Evolutionary conservation across 2,888 invertebrate species (phyloP).

Genomic region (Stomorhina lunata): DNA sequence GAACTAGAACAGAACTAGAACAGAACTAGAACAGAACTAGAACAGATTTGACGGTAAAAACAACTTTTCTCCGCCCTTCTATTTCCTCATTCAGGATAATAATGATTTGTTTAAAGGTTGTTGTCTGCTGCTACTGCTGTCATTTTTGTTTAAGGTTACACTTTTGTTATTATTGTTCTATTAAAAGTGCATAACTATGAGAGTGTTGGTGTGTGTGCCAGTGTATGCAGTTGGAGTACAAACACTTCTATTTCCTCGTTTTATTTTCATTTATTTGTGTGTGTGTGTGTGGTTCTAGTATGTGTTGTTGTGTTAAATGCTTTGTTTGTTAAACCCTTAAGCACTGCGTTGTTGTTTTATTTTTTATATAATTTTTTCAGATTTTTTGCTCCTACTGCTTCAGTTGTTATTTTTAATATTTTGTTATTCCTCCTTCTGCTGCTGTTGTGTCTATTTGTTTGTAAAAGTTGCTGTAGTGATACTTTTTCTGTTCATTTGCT

Average conservation of each 20-base stretch:
- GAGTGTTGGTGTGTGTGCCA: background rate
- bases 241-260: background rate
- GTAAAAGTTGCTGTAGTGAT: constrained; percentile 25
- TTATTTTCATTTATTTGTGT: background rate
- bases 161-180: constrained; percentile 37
- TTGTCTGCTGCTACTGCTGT: constrained; percentile 32
- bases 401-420: constrained; percentile 27
- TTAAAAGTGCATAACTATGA: background rate
- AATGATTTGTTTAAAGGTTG: constrained; percentile 48
- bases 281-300: constrained; percentile 3
- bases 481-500: constrained; percentile 7
- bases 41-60: background rate
- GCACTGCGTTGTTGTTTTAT: constrained; percentile 62
- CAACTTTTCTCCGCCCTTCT: background rate
- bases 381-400: background rate
- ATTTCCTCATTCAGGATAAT: constrained; percentile 26
- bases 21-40: background rate
- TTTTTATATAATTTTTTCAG: background rate
- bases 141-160: constrained; percentile 49
- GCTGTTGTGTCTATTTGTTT: background rate
- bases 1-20: background rate
- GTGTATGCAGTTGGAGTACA: background rate
- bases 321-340: constrained; percentile 76
- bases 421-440: constrained; percentile 30
- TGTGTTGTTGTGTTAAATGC: constrained; percentile 61